Percentiles rank a stretch among this genome's conserved stretches.
Conservation (phyloP, 2,888 invertebrate species). For the Sarcophaga caerulescens region DNA sequence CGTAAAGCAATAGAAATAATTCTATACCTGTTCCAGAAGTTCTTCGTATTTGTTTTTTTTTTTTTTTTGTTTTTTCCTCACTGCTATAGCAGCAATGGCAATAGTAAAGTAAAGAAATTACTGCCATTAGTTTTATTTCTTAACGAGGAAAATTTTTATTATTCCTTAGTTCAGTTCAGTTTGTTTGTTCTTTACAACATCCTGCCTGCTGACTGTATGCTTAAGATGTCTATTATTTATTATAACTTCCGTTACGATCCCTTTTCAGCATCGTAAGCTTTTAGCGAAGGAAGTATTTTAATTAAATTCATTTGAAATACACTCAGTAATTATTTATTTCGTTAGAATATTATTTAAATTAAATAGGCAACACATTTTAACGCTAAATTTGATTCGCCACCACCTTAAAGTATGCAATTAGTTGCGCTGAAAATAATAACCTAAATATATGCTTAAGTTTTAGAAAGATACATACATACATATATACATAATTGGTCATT, state of each 20-base stretch:
- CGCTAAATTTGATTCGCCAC: constrained; percentile 15
- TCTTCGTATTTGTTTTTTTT: background rate
- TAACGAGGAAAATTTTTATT: constrained; percentile 26
- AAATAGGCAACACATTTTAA: background rate
- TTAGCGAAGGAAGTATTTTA: constrained; percentile 34
- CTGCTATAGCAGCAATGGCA: background rate
- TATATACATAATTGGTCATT: no score
- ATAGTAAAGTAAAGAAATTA: constrained; percentile 14
- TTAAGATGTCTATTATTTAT: constrained; percentile 58
- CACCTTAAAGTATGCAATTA: constrained; percentile 30
- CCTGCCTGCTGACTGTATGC: constrained; percentile 38
- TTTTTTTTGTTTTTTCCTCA: no score
- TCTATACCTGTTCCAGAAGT: background rate
- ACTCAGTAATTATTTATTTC: constrained; percentile 47
- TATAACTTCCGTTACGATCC: constrained; percentile 25
- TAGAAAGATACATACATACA: background rate
- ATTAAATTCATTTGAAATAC: constrained; percentile 59
- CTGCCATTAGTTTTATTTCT: constrained; percentile 42
- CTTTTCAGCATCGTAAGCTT: constrained; percentile 27
- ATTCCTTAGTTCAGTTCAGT: background rate
- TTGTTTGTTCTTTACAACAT: constrained; percentile 43
- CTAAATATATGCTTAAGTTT: background rate
- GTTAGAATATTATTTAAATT: background rate
- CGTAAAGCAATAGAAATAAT: background rate
- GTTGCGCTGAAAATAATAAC: background rate